Evolutionary conservation across 92 coral and sea anemone species (phyloP).

Genomic region (Diadumene lineata): DNA sequence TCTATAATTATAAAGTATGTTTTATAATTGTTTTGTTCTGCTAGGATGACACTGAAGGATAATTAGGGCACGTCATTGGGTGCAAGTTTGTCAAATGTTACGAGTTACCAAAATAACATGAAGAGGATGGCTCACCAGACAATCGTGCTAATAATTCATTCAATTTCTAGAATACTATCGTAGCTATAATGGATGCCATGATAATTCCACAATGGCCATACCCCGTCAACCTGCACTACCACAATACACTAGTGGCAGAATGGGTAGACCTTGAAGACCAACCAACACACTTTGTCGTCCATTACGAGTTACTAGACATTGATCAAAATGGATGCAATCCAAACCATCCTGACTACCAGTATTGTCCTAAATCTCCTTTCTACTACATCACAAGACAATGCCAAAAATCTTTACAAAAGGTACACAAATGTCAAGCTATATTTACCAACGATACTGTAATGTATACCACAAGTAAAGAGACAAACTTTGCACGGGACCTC

Average conservation of each 20-base stretch:
- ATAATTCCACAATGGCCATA: conserved; percentile 68
- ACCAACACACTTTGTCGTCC: conserved; percentile 58
- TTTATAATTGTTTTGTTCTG: background rate
- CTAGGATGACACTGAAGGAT: background rate
- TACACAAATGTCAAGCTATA: background rate
- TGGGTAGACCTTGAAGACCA: conserved; percentile 55
- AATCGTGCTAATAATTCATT: background rate
- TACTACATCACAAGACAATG: conserved; percentile 53
- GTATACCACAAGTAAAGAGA: no score
- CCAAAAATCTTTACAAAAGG: conserved; percentile 49
- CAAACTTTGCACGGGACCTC: no score
- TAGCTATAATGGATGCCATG: conserved; percentile 53
- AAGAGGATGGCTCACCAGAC: background rate
- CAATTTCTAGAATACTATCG: conserved; percentile 43
- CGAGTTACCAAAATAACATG: background rate
- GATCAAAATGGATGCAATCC: conserved; percentile 55
- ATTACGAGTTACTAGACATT: conserved; percentile 50
- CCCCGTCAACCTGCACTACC: conserved; percentile 53
- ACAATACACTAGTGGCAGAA: conserved; percentile 44
- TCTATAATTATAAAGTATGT: no score
- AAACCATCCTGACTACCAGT: conserved; percentile 41
- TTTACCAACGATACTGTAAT: no score
- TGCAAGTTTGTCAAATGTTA: background rate
- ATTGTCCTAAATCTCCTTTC: conserved; percentile 49
- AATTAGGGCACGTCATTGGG: no score